A percentile compares a stretch with the other conserved stretches of the same genome.
These are phyloP conservation scores for Folsomia candida DNA, from an alignment of 2,888 invertebrate genomes.

Conservation along the genomic window DNA sequence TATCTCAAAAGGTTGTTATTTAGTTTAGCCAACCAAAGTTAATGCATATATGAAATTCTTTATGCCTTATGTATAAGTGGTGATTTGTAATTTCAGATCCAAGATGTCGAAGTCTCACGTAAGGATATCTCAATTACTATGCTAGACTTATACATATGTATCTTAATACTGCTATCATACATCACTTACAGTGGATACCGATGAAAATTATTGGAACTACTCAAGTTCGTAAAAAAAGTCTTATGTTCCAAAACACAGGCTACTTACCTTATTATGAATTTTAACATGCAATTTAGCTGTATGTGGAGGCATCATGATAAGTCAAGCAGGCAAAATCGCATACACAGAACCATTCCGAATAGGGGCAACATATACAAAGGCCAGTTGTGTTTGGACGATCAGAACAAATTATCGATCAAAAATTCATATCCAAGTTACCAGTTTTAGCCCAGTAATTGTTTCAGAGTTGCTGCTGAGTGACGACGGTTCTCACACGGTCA, in stretches of 20 bases:
- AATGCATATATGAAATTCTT: no score
- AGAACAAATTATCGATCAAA: conserved; percentile 3
- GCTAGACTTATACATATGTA: no score
- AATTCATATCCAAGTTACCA: not conserved
- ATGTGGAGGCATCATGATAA: conserved; percentile 3
- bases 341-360: not conserved
- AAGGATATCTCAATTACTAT: not conserved
- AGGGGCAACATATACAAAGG: not conserved
- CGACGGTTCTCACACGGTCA: not conserved
- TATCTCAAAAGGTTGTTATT: no score
- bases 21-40: no score
- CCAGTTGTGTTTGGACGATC: conserved; percentile 5
- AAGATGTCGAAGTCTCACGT: not conserved
- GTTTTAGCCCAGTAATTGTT: not conserved
- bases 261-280: not conserved
- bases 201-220: not conserved
- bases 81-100: not conserved
- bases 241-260: not conserved
- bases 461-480: not conserved
- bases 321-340: not conserved
- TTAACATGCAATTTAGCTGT: no score
- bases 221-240: not conserved
- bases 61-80: no score
- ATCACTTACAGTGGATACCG: not conserved
- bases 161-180: no score